A percentile compares a stretch with the other conserved stretches of the same genome.
Conservation (phyloP, 2,113 vertebrate genomes). For the Oriolus oriolus region DNA sequence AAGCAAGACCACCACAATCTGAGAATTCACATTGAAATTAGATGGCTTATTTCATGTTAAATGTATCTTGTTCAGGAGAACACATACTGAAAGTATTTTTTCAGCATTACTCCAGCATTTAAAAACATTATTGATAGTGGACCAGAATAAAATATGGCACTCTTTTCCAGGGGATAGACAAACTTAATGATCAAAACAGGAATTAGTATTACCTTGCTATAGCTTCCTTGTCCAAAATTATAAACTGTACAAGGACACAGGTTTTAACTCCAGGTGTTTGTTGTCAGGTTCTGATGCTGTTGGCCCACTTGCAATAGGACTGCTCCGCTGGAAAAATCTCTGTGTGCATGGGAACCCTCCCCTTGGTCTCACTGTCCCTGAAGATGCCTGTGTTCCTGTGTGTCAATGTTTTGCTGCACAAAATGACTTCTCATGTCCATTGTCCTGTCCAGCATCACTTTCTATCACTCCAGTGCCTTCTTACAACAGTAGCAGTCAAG, state of each 20-base stretch:
- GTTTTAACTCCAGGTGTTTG: slow-evolving; percentile 1
- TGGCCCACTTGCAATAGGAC: slow-evolving; percentile 78
- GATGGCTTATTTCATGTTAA: neutral
- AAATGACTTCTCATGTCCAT: slow-evolving; percentile 73
- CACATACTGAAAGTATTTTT: neutral
- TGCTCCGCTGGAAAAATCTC: slow-evolving; percentile 83
- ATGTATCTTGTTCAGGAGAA: neutral
- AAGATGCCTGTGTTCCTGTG: slow-evolving; percentile 68
- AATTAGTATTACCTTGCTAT: neutral
- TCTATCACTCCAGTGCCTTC: slow-evolving; percentile 87
- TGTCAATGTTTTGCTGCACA: slow-evolving; percentile 55
- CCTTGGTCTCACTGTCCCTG: slow-evolving; percentile 56
- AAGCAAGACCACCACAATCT: neutral
- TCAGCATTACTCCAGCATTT: neutral
- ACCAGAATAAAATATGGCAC: neutral
- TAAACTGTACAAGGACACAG: neutral
- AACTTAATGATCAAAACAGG: neutral
- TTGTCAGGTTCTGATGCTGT: slow-evolving; percentile 73
- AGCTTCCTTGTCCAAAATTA: neutral
- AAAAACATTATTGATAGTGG: neutral
- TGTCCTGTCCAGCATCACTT: slow-evolving; percentile 87
- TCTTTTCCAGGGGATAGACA: neutral
- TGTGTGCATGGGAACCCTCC: slow-evolving; percentile 54
- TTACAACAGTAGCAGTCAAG: slow-evolving; percentile 83
- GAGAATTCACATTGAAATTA: neutral